These are phyloP conservation scores for Vandiemenella viatica DNA, from an alignment of 2,888 invertebrate species.

Conservation along the genomic window DNA sequence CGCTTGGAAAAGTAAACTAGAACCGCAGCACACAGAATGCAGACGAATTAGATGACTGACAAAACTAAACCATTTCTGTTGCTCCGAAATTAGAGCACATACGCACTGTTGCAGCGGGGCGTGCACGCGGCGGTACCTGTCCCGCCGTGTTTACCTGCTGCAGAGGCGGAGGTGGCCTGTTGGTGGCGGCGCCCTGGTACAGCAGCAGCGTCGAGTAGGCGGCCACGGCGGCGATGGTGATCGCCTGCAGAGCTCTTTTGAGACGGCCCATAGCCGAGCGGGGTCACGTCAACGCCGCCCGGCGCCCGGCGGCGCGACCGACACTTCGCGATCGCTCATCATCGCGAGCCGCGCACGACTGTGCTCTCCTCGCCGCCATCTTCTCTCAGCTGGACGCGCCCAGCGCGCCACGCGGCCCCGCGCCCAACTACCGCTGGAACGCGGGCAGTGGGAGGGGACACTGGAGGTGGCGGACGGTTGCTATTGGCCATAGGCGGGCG, in stretches of 20 bases:
- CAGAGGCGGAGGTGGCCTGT: no score
- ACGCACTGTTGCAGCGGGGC: no score
- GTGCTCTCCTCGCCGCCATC: neutral
- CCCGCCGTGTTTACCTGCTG: no score
- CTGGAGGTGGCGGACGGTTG: no score
- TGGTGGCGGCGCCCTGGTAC: neutral
- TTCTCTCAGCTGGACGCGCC: neutral
- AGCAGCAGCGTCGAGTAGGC: neutral
- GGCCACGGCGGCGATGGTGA: neutral
- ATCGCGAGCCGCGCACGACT: neutral
- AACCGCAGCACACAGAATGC: no score
- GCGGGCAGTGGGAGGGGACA: neutral
- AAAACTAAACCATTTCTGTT: no score
- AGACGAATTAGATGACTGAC: no score
- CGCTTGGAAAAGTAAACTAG: no score
- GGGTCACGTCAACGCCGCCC: no score
- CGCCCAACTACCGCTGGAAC: neutral
- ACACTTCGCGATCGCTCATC: neutral
- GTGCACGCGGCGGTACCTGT: no score
- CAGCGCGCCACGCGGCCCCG: neutral
- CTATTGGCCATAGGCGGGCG: no score
- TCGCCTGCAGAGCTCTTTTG: neutral
- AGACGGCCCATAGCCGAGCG: neutral
- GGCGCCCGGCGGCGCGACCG: neutral
- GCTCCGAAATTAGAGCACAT: no score